Conservation (phyloP, 2,797 vertebrate species). For the Furcifer pardalis region DNA sequence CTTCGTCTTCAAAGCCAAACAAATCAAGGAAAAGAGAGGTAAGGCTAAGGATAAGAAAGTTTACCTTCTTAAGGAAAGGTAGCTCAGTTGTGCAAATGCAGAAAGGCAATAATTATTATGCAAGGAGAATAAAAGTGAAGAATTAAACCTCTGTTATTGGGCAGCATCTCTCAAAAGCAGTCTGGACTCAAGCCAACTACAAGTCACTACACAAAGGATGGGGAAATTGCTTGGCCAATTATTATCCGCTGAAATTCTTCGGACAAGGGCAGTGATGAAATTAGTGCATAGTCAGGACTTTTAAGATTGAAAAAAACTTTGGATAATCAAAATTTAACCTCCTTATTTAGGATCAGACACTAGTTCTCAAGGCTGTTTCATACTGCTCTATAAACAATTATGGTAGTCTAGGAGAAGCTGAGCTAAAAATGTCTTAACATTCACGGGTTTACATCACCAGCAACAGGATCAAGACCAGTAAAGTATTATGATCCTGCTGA, state of each 20-base stretch:
- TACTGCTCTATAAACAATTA: neutral
- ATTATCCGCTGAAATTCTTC: slow-evolving; percentile 25
- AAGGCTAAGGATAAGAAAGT: slow-evolving; percentile 41
- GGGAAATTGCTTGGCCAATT: slow-evolving; percentile 29
- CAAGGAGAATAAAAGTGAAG: slow-evolving; percentile 31
- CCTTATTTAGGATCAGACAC: neutral
- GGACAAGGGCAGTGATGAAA: slow-evolving; percentile 24
- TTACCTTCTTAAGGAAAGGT: slow-evolving; percentile 11
- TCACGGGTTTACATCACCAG: neutral
- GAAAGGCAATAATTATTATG: slow-evolving; percentile 19
- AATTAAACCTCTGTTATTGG: slow-evolving; percentile 14
- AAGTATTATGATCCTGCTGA: neutral
- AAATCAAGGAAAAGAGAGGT: neutral
- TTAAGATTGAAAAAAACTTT: neutral
- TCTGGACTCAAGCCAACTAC: slow-evolving; percentile 26
- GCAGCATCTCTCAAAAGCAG: slow-evolving; percentile 4
- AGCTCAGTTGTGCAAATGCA: neutral
- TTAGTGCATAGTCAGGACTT: slow-evolving; percentile 17
- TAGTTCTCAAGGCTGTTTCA: slow-evolving; percentile 8
- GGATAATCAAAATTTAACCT: neutral
- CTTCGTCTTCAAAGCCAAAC: slow-evolving; percentile 34
- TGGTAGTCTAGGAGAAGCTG: neutral
- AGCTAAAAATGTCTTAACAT: neutral
- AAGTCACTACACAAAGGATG: slow-evolving; percentile 23
- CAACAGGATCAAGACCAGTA: slow-evolving; percentile 1